Base-by-base conservation (phyloP, 2,797 vertebrate species). In the Yasuhikotakia modesta region DNA sequence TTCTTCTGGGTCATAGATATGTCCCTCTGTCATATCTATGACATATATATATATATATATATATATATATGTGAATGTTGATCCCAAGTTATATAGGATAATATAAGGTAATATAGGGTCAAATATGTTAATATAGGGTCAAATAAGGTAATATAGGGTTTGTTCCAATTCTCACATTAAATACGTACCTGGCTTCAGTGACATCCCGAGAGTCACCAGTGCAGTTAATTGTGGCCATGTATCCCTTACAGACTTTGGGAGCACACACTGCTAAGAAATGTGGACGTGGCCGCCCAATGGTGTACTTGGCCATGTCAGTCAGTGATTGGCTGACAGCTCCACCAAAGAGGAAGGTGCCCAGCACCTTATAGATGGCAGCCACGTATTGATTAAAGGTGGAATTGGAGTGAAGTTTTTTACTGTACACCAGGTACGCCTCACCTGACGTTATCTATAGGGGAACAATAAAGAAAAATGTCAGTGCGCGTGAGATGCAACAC, bases 261-360 rank as follows among this genome's bases (percentile, higher is more conserved):
- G 89, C 79, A 48, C 96, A 98, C 74, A 98, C 93, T 0, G 93
- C 81, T 72, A 97, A 70, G 89, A 98, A 99, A 89, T 96, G 94
- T 0, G 97, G 97, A 12, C 97, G 91, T 1, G 96, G 95, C 0
- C 96, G 95, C 27, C 97, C 96, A 0, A 95, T 94, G 87, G 94
- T 96, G 91, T 97, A 98, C 76, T 99, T 98, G 69, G 96, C 96
- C 85, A 99, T 85, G 87, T 98, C 96, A 0, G 97, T 98, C 63
- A 98, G 91, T 0, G 97, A 98, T 73, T 96, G 94, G 91, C 96
- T 99, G 82, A 96, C 90, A 0, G 94, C 94, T 0, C 83, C 95
- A 0, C 97, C 97, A 0, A 98, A 98, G 43, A 98, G 85, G 86
- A 93, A 99, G 7, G 96, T 96, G 27, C 97, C 97, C 79, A 98